phyloP scores from a whole-genome alignment of 37 sponge, comb jelly and placozoan species.

The Dysidea cf. avara region DNA sequence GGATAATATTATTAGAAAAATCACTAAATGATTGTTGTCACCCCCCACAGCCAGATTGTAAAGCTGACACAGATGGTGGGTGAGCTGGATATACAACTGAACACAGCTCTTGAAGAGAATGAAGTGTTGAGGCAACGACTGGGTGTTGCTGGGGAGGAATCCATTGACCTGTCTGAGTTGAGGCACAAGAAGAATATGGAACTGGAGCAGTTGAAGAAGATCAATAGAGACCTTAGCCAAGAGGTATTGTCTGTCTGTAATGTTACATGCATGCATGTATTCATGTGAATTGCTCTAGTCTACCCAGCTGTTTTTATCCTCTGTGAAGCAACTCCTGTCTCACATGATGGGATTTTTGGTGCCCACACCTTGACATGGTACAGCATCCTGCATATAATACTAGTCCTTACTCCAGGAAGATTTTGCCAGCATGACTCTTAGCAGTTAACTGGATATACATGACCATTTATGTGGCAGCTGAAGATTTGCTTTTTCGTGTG shows the following conservation, averaged over 20 bases:
- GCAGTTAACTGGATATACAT: no score
- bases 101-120: slow-evolving; percentile 52
- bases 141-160: slow-evolving; percentile 27
- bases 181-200: slow-evolving; percentile 40
- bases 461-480: no score
- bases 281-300: no score
- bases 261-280: no score
- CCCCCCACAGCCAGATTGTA: slow-evolving; percentile 47
- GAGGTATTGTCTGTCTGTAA: slow-evolving; percentile 48
- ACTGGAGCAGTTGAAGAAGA: slow-evolving; percentile 35
- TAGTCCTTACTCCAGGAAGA: no score
- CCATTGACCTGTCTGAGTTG: slow-evolving; percentile 19
- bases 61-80: slow-evolving; percentile 54
- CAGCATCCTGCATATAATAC: no score
- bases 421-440: no score
- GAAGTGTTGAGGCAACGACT: slow-evolving; percentile 43
- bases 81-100: slow-evolving; percentile 29
- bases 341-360: no score
- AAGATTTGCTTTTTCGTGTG: neutral
- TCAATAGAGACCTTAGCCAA: slow-evolving; percentile 39
- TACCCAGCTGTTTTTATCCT: neutral
- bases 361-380: no score
- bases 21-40: neutral
- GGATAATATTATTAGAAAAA: neutral
- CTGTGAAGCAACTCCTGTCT: no score